phyloP scores from a whole-genome alignment of 2,888 invertebrate species.

The Drosophila melanocephala region DNA sequence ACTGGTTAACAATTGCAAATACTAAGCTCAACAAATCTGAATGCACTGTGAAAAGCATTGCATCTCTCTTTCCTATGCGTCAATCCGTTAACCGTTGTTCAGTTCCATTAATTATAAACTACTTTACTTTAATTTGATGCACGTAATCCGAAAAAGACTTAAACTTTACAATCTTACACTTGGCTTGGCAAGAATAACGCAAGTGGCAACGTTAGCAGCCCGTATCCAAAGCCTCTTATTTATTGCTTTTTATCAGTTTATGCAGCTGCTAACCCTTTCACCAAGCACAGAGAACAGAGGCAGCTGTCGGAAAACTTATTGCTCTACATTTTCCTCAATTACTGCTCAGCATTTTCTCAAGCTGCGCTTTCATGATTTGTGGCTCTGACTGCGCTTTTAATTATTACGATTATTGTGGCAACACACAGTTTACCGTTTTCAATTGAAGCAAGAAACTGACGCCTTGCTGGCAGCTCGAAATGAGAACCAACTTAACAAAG shows the following conservation, averaged over 20 bases:
- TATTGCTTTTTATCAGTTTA: slow-evolving; percentile 50
- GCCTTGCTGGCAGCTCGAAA: slow-evolving; percentile 28
- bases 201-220: slow-evolving; percentile 14
- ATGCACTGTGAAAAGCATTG: not conserved
- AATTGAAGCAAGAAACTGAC: slow-evolving; percentile 49
- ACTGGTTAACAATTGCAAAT: not conserved
- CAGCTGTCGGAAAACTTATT: slow-evolving; percentile 56
- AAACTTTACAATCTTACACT: not conserved
- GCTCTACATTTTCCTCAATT: slow-evolving; percentile 69
- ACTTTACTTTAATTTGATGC: not conserved
- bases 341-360: slow-evolving; percentile 38
- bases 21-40: not conserved
- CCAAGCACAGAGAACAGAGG: slow-evolving; percentile 30
- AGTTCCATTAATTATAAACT: not conserved
- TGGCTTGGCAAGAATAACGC: not conserved
- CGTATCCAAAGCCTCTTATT: slow-evolving; percentile 38
- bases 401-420: slow-evolving; percentile 78
- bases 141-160: not conserved
- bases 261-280: slow-evolving; percentile 62
- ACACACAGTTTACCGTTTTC: slow-evolving; percentile 69
- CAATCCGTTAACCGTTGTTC: not conserved
- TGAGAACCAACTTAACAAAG: slow-evolving; percentile 60
- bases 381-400: slow-evolving; percentile 64
- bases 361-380: slow-evolving; percentile 62
- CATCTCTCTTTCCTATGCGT: not conserved